Evolutionary conservation across 37 sponge, comb jelly and placozoan species (phyloP).

Genomic region (Halichondria panicea): DNA sequence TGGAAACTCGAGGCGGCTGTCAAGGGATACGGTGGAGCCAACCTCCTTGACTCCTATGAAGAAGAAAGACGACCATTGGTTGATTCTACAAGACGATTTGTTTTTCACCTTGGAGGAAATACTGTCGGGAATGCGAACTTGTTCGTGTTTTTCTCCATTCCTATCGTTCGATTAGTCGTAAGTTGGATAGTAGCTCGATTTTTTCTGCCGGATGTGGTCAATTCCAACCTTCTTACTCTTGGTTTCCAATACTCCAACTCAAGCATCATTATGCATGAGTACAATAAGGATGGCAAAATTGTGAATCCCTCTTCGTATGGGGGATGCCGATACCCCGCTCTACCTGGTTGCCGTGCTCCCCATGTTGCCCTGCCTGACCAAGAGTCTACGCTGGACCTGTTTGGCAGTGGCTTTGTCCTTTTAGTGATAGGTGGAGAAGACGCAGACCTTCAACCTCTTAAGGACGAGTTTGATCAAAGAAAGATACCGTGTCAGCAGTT

Average conservation of each 20-base stretch:
- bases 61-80: slow-evolving; percentile 51
- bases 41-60: slow-evolving; percentile 62
- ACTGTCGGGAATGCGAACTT: not conserved
- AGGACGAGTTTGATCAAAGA: slow-evolving; percentile 32
- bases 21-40: slow-evolving; percentile 70
- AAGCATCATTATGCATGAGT: slow-evolving; percentile 57
- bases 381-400: slow-evolving; percentile 54
- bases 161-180: slow-evolving; percentile 12
- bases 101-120: slow-evolving; percentile 1
- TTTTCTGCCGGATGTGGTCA: too few relatives aligned
- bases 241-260: slow-evolving; percentile 71
- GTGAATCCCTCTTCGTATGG: not conserved
- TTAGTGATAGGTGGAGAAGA: slow-evolving; percentile 63
- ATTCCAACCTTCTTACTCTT: slow-evolving; percentile 37
- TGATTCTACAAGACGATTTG: slow-evolving; percentile 44
- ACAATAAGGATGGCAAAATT: slow-evolving; percentile 2
- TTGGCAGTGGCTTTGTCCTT: slow-evolving; percentile 59
- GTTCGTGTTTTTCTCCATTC: slow-evolving; percentile 12
- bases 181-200: not conserved
- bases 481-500: slow-evolving; percentile 31
- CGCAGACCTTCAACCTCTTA: slow-evolving; percentile 39
- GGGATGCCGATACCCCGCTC: slow-evolving; percentile 42
- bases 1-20: slow-evolving; percentile 79
- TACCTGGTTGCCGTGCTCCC: slow-evolving; percentile 80
- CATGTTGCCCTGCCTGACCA: slow-evolving; percentile 64